Conservation (phyloP, 2,113 vertebrate genomes). For the Leucopsar rothschildi region DNA sequence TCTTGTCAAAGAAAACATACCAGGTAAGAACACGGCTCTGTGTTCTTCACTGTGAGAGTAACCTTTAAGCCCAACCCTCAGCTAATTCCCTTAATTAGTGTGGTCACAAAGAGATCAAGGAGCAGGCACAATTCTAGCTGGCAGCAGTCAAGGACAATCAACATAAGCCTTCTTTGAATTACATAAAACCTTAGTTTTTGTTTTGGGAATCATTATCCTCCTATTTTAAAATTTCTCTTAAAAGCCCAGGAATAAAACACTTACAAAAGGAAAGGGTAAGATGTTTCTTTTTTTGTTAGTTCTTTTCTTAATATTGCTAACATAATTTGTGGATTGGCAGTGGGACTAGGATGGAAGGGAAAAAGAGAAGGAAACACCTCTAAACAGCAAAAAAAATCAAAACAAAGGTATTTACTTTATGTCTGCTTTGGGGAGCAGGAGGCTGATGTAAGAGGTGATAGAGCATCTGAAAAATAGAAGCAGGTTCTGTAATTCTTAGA, state of each 20-base stretch:
- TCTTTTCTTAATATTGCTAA: background rate
- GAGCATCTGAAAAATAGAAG: background rate
- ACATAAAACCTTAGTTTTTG: background rate
- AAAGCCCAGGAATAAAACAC: background rate
- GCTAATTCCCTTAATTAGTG: background rate
- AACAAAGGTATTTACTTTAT: background rate
- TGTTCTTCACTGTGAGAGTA: fast-evolving
- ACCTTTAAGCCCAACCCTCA: background rate
- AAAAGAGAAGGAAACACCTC: background rate
- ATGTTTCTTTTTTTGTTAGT: background rate
- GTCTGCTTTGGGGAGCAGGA: background rate
- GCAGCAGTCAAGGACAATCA: background rate
- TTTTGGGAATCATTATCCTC: background rate
- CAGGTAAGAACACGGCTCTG: background rate
- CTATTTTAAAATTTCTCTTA: background rate
- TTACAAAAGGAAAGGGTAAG: background rate
- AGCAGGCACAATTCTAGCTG: background rate
- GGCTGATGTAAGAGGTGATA: background rate
- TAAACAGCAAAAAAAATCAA: background rate
- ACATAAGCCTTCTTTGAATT: background rate
- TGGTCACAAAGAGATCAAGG: background rate
- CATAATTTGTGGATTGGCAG: background rate
- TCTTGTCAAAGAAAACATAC: background rate
- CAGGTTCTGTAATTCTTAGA: background rate
- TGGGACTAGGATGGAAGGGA: background rate